Base-by-base conservation (phyloP, 2,888 invertebrate genomes). In the Agrochola circellaris region DNA sequence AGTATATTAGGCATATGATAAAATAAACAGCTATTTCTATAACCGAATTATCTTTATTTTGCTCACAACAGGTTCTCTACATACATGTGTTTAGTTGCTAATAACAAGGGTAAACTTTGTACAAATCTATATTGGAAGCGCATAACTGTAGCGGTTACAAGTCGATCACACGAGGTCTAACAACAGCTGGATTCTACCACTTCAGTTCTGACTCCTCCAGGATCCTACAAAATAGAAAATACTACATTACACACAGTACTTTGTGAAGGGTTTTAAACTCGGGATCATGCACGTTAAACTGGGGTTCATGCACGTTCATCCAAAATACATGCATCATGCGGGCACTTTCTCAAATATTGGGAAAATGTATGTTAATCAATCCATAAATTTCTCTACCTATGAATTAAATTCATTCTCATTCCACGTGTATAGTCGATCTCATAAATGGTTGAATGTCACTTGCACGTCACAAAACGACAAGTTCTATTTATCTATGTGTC, bases 181-280 rank as follows among this genome's bases (percentile, higher is more conserved):
- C 69, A 78, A 77, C 82, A 67, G 84, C 79, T 79, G 75, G 66
- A 26, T 70, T 75, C 72, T 69, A 80, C 38, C 23, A 69, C 86
- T 89, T 90, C 88, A 90, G 86, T 90, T 84, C 70, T 84, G 82
- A 75, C 71, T 87, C 69, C 81, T 88, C 91, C 89, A 87, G 60
- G 87, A 75, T 73, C 84, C 90, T 90, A 89, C 73, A 90, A 90
- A 86, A 77, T 67, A 78, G 78, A 77, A 77, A 83, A 71, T 51
- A 58, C 45, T 69, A 60, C 71, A 68, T 81, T 86, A 88, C 1
- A 78, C 11, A 51, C 48, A 23, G 13, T 11, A 38, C 48, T 38
- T 30, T 30, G 8, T 15, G 42, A 17, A 20, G 23, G 20, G 26
- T n/a, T 26, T 51, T 34, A 2, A n/a, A 45, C 20, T 54, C 56